Base-by-base conservation (phyloP, 1,140 invertebrate species). In the Drosophila orosa region DNA sequence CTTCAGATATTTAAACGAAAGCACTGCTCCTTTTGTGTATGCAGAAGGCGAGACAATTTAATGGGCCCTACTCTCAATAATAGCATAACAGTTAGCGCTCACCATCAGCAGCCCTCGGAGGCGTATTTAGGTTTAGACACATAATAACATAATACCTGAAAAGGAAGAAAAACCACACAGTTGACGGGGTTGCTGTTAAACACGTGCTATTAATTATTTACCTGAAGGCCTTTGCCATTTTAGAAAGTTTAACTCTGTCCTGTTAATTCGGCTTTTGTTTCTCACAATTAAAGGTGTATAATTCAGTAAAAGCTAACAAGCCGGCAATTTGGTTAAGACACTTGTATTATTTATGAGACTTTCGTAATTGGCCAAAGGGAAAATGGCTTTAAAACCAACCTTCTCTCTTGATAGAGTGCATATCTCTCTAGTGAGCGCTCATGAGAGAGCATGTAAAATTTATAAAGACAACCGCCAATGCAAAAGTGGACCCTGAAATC, bases 301-400 rank as follows among this genome's bases (percentile, higher is more conserved):
- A 85, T 85, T 85, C 47, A 86, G 80, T 50, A 55, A 25, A 50
- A 47, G 72, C 82, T 85, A 85, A 86, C 85, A 85, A 74, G 68
- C 56, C 78, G 60, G 63, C 78, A 85, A 69, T 85, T 86, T 35
- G 60, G 24, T 19, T 29, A 31, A 39, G 24, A 58, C 31, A 9
- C 27, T 33, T 33, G 15, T 15, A 33, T 52, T 52, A 52, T 33
- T 52, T 33, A 52, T 33, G 44, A 25, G 9, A 47, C 15, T 25
- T 25, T n/a, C n/a, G 24, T 47, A 47, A 27, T n/a, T 13, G 9
- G 5, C 15, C 4, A 25, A 25, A 3, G 42, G 42, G 42, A 9
- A 45, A 45, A 15, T 44, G 8, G 5, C n/a, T n/a, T n/a, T n/a
- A n/a, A n/a, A n/a, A n/a, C n/a, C n/a, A n/a, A n/a, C n/a, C n/a